These are phyloP conservation scores for Catamblyrhynchus diadema DNA, from an alignment of 2,797 vertebrate species.

Conservation along the genomic window DNA sequence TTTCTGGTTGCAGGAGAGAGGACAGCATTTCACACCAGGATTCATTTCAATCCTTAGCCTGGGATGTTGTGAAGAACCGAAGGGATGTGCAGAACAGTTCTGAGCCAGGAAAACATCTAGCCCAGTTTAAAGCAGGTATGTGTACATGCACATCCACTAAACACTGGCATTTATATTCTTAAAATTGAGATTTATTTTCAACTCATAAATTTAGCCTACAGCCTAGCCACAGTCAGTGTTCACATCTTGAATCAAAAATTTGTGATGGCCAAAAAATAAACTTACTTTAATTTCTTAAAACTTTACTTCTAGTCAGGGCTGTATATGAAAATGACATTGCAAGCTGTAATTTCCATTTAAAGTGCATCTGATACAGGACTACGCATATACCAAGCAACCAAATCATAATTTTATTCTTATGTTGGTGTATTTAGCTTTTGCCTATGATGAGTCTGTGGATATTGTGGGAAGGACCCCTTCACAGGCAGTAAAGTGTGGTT, in stretches of 20 bases:
- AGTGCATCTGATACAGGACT: neutral
- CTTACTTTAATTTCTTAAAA: neutral
- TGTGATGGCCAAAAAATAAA: conserved; percentile 22
- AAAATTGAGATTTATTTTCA: neutral
- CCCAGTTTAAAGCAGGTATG: neutral
- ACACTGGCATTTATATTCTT: conserved; percentile 14
- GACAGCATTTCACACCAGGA: neutral
- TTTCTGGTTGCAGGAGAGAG: neutral
- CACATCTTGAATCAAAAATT: conserved; percentile 21
- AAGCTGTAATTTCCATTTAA: conserved; percentile 24
- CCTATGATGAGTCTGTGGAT: neutral
- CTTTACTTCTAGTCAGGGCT: neutral
- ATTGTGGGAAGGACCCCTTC: neutral
- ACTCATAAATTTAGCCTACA: conserved; percentile 33
- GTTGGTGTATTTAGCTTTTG: neutral
- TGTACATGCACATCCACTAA: neutral
- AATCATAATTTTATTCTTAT: neutral
- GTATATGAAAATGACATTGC: neutral
- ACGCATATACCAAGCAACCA: neutral
- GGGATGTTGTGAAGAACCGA: neutral
- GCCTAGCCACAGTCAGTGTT: conserved; percentile 38
- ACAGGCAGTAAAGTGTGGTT: neutral
- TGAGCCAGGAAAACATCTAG: neutral
- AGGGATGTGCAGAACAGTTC: neutral
- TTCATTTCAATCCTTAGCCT: neutral